phyloP scores from a whole-genome alignment of 2,888 invertebrate genomes.

The Achlya flavicornis region DNA sequence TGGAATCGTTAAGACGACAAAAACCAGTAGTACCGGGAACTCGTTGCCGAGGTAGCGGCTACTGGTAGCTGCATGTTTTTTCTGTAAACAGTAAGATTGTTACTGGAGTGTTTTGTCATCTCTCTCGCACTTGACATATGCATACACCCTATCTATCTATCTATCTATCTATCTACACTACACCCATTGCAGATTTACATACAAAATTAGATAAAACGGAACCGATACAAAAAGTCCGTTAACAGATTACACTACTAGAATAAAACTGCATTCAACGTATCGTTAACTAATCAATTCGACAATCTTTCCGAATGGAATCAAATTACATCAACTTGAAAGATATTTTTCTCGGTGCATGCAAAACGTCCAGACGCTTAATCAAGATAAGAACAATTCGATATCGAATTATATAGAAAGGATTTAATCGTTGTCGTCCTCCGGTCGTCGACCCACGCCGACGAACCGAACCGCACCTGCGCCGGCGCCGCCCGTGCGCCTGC shows the following conservation, averaged over 20 bases:
- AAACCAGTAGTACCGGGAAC: slow-evolving; percentile 48
- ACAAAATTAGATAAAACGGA: neutral
- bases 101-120: slow-evolving; percentile 16
- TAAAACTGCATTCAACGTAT: neutral
- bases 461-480: slow-evolving; percentile 66
- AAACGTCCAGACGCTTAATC: slow-evolving; percentile 15
- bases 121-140: slow-evolving; percentile 23
- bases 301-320: neutral
- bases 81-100: slow-evolving; percentile 37
- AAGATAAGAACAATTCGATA: slow-evolving; percentile 29
- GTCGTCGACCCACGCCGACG: slow-evolving; percentile 64
- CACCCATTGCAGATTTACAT: neutral
- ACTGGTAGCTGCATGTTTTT: slow-evolving; percentile 42
- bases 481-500: slow-evolving; percentile 54
- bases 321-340: slow-evolving; percentile 18
- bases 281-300: neutral
- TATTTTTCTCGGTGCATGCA: slow-evolving; percentile 25
- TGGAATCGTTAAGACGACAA: slow-evolving; percentile 42
- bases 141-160: too few relatives aligned
- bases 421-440: slow-evolving; percentile 54
- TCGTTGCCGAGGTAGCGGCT: slow-evolving; percentile 35
- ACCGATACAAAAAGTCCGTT: neutral
- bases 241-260: neutral
- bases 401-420: slow-evolving; percentile 42
- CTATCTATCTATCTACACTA: too few relatives aligned